phyloP scores from a whole-genome alignment of 2,797 vertebrate species.

The Silurus aristotelis region DNA sequence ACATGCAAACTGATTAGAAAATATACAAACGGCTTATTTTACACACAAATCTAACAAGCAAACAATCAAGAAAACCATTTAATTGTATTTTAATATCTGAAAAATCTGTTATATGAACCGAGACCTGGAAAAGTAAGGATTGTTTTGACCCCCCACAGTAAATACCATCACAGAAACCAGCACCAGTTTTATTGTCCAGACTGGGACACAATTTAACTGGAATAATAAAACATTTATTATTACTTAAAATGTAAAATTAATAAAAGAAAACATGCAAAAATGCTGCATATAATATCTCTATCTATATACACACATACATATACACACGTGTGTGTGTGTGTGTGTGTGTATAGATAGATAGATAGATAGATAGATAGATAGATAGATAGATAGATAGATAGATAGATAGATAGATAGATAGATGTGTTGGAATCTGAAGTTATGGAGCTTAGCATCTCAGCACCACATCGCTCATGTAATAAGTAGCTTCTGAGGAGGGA shows the following conservation, averaged over 20 bases:
- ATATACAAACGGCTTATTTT: background rate
- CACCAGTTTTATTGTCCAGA: background rate
- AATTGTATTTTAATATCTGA: too few species aligned
- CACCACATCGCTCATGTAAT: background rate
- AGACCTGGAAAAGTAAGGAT: background rate
- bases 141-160: background rate
- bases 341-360: too few species aligned
- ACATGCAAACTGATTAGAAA: too few species aligned
- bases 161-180: background rate
- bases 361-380: too few species aligned
- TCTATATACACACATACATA: too few species aligned
- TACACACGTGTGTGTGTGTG: too few species aligned
- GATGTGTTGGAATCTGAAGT: too few species aligned
- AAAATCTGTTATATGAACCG: background rate
- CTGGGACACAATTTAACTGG: background rate
- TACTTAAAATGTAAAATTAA: too few species aligned
- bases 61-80: background rate
- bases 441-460: slow-evolving; percentile 22
- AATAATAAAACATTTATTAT: background rate
- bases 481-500: background rate
- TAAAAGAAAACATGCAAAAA: background rate
- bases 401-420: too few species aligned
- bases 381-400: too few species aligned
- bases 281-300: too few species aligned
- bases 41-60: background rate